Evolutionary conservation across 1,140 invertebrate species (phyloP).

Genomic region (Brachionus rotundiformis): DNA sequence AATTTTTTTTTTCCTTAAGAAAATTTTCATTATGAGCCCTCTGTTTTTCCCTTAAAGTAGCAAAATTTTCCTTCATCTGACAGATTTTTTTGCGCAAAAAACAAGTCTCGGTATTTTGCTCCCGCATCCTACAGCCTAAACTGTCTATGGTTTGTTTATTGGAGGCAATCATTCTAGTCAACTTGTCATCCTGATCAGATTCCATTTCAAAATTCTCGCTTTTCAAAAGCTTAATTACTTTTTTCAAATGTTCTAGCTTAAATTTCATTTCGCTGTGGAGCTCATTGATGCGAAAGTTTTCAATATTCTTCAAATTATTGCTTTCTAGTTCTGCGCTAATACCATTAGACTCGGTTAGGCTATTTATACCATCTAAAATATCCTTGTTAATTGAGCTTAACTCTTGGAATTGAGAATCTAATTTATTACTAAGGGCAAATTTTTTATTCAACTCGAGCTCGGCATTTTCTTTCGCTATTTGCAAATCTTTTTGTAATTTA

Average conservation of each 20-base stretch:
- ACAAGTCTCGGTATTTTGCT: constrained; percentile 4
- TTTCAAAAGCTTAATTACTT: background rate
- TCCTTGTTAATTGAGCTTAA: constrained; percentile 26
- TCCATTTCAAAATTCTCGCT: constrained; percentile 1
- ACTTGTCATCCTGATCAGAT: background rate
- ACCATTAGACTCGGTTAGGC: background rate
- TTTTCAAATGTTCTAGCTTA: constrained; percentile 1
- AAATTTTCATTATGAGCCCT: constrained; percentile 36
- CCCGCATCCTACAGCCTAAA: background rate
- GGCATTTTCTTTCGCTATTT: constrained; percentile 3
- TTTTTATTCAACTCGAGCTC: constrained; percentile 35
- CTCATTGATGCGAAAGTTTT: constrained; percentile 13
- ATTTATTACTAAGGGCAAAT: background rate
- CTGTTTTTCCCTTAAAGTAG: background rate
- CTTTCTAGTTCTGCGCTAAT: background rate
- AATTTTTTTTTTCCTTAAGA: constrained; percentile 9
- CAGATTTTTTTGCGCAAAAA: constrained; percentile 27
- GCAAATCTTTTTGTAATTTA: constrained; percentile 45
- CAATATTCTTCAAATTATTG: constrained; percentile 19
- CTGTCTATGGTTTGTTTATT: background rate
- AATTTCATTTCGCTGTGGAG: background rate
- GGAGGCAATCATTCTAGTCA: background rate
- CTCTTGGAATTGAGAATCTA: background rate
- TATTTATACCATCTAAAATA: constrained; percentile 44
- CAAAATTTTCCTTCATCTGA: constrained; percentile 16